Evolutionary conservation across 2,113 vertebrate genomes (phyloP), one percentile per base, ranked within the genome.

Genomic region (Copsychus sechellarum): DNA sequence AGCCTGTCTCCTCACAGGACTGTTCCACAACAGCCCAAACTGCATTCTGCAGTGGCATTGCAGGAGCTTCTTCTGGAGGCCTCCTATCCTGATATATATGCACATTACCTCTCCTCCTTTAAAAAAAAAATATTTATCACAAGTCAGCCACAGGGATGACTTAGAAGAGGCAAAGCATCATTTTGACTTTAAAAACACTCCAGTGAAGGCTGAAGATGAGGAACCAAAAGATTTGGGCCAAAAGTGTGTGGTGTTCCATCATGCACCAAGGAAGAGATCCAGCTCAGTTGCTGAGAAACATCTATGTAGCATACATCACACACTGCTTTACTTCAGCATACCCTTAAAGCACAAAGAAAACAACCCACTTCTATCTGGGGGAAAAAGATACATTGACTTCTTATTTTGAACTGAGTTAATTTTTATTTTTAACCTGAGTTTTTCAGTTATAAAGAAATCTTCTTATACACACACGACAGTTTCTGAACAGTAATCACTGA

Each of bases 41-140:
- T 48, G 7, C 0, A 0, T n/a, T 70, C 85, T 81, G 34, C n/a
- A 66, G 5, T 4, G 12, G 10, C 5, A 0, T 24, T 57, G 61
- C 42, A 62, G 34, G 21, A 45, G 0, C 38, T 70, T 61, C 64
- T 77, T 77, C 38, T 38, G 45, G 14, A 21, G 25, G 4, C 1
- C 4, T 45, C 24, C 40, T 21, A 14, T 20, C 15, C 40, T 48
- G 34, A 56, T 8, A 5, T 47, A 70, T 12, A 40, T 21, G 22
- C 12, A 22, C 33, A 40, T 71, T 76, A 40, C 21, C 10, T 76
- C 24, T 78, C 24, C 22, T 51, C 11, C 8, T 78, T 21, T 14
- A 36, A 54, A 53, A 73, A 47, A 36, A 24, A 20, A 9, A 19
- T 1, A 29, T 31, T 62, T 48, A 16, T 45, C 36, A 36, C 11